Conservation (phyloP, 35 echinoderm and acorn worm genomes). For the Apostichopus californicus region DNA sequence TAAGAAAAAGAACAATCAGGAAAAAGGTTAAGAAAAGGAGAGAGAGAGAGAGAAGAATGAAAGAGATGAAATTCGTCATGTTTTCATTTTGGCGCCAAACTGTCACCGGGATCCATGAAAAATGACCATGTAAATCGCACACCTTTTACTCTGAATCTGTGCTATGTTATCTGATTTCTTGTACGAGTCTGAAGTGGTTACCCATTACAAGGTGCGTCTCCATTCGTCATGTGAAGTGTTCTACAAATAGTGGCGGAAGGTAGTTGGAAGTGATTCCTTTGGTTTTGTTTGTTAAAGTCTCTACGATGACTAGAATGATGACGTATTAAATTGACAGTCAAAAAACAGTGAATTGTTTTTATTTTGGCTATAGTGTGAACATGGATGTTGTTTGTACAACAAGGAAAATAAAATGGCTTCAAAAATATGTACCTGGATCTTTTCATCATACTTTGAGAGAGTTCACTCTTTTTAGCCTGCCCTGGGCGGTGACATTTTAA, state of each 20-base stretch:
- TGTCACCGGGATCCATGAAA: background rate
- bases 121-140: constrained; percentile 4
- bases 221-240: constrained; percentile 17
- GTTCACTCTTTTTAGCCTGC: too few relatives aligned
- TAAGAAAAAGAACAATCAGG: too few relatives aligned
- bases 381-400: too few relatives aligned
- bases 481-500: too few relatives aligned
- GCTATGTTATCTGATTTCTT: background rate
- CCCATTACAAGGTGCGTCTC: background rate
- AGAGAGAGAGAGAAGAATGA: background rate
- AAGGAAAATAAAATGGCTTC: too few relatives aligned
- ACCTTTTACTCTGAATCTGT: background rate
- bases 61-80: background rate
- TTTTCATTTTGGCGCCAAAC: constrained; percentile 13
- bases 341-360: too few relatives aligned
- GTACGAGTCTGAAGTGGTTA: background rate
- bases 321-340: background rate
- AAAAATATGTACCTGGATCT: too few relatives aligned
- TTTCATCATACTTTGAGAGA: too few relatives aligned
- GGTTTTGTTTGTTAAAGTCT: background rate
- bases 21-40: too few relatives aligned
- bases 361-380: too few relatives aligned
- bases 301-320: background rate
- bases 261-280: background rate
- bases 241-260: background rate